Base-by-base conservation (phyloP, 1,140 invertebrate species). In the Pararge aegeria region DNA sequence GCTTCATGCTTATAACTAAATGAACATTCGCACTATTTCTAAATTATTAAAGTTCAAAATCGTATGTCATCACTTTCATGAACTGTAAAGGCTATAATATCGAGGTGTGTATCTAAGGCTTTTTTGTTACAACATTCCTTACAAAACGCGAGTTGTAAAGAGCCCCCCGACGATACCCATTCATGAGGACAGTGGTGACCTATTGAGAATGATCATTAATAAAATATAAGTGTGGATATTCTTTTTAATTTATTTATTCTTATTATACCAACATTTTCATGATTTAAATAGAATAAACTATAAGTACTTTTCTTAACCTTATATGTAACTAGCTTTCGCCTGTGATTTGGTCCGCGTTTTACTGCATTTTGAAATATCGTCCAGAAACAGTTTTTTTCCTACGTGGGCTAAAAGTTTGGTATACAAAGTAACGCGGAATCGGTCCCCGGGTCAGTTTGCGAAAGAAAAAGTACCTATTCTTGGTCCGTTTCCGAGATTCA, bases 71-170 rank as follows among this genome's bases (percentile, higher is more conserved):
- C 15, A 12, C 7, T 54, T 68, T 59, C 51, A n/a, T 24, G 42
- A 55, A 59, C 15, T 44, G 75, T 64, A 80, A 70, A 75, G 68
- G 61, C 44, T 68, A 68, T 79, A 75, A 20, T 20, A 46, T 80
- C 78, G 70, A 77, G 72, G 74, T 85, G 82, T 85, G 82, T 88
- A 81, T 88, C 83, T 86, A 85, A 87, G 72, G 78, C 70, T 82
- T 89, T 89, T 89, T 89, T 87, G 80, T 89, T 80, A 82, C 80
- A 80, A 70, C 86, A 89, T 89, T 89, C 86, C 84, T 74, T 77
- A 87, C 86, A 89, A 87, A 89, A 87, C 83, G 84, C 76, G 78
- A 75, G 83, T 86, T 89, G 83, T 89, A 89, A 86, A 86, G 87
- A 85, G 83, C 81, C 75, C 66, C 46, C 81, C 83, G 83, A 83